Evolutionary conservation across 2,888 invertebrate species (phyloP), one percentile per base, ranked within the genome.

Genomic region (Amaurobius ferox): DNA sequence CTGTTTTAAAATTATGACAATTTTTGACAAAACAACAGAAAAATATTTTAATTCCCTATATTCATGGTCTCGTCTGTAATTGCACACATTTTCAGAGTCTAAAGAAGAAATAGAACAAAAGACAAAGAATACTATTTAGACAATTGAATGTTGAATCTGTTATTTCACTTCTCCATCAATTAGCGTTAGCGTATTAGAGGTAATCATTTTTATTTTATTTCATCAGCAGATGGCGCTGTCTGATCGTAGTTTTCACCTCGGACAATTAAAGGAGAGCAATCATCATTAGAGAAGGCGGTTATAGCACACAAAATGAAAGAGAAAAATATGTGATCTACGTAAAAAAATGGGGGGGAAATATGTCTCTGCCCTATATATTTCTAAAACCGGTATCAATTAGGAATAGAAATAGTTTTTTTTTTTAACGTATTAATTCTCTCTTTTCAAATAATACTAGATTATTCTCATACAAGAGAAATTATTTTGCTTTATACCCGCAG

Each of bases 251-350:
- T 16, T 11, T 55, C 16, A 23, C 44, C 2, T 9, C 23, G 3
- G 23, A 55, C 55, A 55, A 55, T 55, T 55, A 55, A 35, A 44
- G 23, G 23, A n/a, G 5, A 23, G 55, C 23, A 55, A 55, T 55
- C 55, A 55, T 55, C 55, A 55, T 55, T 55, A 55, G 23, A 16
- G 55, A 23, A 55, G 55, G 55, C 23, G 55, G 55, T 11, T 55
- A n/a, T n/a, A 23, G 23, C 23, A 23, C 23, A 55, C 5, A 11
- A 23, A 55, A 55, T 55, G 19, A 55, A 55, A 16, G 55, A 19
- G 55, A 23, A 23, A 55, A 55, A 55, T 55, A 23, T 55, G 23
- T 19, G 55, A 55, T 55, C 55, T 55, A 2, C 11, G 16, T 2
- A 23, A 23, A 23, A 11, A 44, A 35, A 44, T 55, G 23, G 23